Evolutionary conservation across 2,113 vertebrate genomes (phyloP).

Genomic region (Carettochelys insculpta): DNA sequence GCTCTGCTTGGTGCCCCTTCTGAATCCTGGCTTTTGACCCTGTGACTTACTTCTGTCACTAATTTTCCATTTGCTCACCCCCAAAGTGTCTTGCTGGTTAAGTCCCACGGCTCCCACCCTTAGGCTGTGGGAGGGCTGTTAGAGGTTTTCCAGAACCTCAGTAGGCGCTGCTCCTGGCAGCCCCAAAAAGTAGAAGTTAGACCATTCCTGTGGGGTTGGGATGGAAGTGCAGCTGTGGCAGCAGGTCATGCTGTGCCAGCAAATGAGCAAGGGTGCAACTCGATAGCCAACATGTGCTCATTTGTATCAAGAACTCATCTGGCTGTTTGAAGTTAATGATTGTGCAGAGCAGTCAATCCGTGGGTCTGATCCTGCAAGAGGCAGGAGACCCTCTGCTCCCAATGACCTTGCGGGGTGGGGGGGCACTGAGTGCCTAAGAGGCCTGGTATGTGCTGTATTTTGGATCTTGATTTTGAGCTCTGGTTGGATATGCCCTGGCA

Average conservation of each 20-base stretch:
- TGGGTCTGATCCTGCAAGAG: not conserved
- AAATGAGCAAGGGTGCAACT: not conserved
- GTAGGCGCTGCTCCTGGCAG: not conserved
- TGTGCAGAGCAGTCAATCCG: accelerated
- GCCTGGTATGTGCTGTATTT: not conserved
- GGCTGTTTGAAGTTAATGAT: not conserved
- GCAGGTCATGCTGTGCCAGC: not conserved
- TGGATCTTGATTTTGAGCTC: accelerated
- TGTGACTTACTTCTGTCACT: no score
- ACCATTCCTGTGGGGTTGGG: not conserved
- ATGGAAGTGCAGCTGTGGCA: not conserved
- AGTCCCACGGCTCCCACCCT: no score
- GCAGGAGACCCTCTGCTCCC: not conserved
- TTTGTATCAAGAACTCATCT: not conserved
- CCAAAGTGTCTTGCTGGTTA: no score
- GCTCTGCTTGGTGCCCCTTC: no score
- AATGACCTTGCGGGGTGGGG: not conserved
- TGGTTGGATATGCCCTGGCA: not conserved
- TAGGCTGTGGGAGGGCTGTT: no score
- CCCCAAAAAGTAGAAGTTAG: not conserved
- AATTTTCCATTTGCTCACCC: no score
- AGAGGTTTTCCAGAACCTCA: no score
- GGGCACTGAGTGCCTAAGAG: not conserved
- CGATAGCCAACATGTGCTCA: not conserved
- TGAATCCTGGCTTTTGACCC: no score